phyloP scores from a whole-genome alignment of 2,888 invertebrate genomes.

The Pecten maximus region DNA sequence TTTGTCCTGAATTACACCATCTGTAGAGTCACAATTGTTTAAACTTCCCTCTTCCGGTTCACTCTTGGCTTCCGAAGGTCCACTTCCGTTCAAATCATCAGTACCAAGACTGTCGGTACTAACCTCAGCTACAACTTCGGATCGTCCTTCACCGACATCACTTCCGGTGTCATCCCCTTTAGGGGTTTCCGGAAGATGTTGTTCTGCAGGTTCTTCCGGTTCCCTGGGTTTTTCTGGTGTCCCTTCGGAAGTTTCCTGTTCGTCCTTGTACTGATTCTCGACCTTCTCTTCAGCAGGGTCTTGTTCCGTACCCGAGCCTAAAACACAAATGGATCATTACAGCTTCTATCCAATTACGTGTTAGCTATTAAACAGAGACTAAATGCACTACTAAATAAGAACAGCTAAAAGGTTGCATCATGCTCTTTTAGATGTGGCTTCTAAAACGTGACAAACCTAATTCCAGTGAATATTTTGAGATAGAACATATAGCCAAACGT shows the following conservation, averaged over 20 bases:
- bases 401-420: background rate
- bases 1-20: background rate
- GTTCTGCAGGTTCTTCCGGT: background rate
- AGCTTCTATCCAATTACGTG: background rate
- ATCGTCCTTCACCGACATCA: background rate
- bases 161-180: background rate
- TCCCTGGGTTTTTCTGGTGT: background rate
- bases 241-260: background rate
- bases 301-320: conserved; percentile 28
- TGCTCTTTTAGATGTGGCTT: background rate
- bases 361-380: background rate
- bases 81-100: background rate
- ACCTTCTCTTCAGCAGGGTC: background rate
- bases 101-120: background rate
- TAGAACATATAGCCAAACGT: background rate
- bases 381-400: background rate
- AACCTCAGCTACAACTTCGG: background rate
- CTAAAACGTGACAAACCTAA: background rate
- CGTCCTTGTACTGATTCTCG: background rate
- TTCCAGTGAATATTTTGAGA: background rate
- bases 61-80: background rate
- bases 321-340: background rate
- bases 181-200: background rate
- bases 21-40: background rate
- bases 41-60: background rate